Evolutionary conservation across 1,140 invertebrate genomes (phyloP).

Genomic region (Bombyx mandarina): DNA sequence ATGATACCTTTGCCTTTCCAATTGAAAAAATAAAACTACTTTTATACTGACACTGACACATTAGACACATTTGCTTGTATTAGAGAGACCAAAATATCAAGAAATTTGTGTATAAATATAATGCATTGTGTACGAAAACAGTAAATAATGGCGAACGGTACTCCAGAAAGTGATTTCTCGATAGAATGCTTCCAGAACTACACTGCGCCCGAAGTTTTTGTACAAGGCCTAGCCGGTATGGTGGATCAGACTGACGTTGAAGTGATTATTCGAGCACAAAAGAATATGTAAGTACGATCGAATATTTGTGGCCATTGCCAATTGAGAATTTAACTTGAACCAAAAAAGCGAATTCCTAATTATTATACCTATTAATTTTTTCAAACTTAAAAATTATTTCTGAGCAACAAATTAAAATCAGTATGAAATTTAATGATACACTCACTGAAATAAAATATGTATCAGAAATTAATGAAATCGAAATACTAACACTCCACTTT

Average conservation of each 20-base stretch:
- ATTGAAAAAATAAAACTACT: background rate
- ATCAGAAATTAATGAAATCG: too few species aligned
- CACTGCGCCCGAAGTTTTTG: conserved; percentile 90
- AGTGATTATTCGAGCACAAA: conserved; percentile 90
- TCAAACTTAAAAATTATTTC: too few species aligned
- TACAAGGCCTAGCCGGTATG: conserved; percentile 90
- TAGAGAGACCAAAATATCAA: background rate
- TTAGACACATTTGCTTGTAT: background rate
- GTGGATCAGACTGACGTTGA: conserved; percentile 93
- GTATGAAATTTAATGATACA: too few species aligned
- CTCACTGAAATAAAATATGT: too few species aligned
- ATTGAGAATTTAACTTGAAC: too few species aligned
- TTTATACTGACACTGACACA: background rate
- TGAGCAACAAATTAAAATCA: too few species aligned
- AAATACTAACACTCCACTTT: too few species aligned
- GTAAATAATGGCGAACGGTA: conserved; percentile 58
- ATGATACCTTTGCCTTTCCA: background rate
- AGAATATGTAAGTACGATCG: conserved; percentile 83
- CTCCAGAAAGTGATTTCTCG: conserved; percentile 69
- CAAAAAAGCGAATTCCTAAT: too few species aligned
- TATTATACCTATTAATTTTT: too few species aligned
- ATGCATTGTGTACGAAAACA: background rate
- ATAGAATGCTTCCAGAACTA: conserved; percentile 91
- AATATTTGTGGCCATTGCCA: background rate
- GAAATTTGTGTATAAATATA: background rate